phyloP scores from a whole-genome alignment of 2,113 vertebrate species.

The Phylloscopus trochilus region DNA sequence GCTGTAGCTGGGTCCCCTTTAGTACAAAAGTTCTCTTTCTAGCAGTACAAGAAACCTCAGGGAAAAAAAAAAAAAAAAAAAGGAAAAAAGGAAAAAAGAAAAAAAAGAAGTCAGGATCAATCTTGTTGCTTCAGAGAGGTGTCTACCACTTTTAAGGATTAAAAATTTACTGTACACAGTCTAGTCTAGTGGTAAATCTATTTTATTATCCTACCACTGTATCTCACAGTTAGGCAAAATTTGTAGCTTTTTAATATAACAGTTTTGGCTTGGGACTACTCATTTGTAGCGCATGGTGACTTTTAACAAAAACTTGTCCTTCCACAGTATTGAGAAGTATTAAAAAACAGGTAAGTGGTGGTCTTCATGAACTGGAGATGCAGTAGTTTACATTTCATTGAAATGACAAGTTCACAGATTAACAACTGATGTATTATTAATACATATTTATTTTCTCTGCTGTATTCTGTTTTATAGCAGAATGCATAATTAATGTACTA shows the following conservation, averaged over 20 bases:
- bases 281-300: not conserved
- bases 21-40: not conserved
- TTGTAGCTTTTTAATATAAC: not conserved
- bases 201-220: not conserved
- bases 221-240: not conserved
- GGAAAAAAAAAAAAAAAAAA: too few relatives aligned
- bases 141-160: not conserved
- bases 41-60: rapidly evolving
- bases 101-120: not conserved
- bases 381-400: constrained; percentile 52
- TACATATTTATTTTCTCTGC: constrained; percentile 66
- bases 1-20: not conserved
- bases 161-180: not conserved
- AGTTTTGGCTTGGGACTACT: not conserved
- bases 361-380: constrained; percentile 21
- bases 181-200: not conserved
- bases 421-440: constrained; percentile 76
- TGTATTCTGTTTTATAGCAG: constrained; percentile 67
- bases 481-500: constrained; percentile 75
- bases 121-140: not conserved
- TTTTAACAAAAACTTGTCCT: not conserved
- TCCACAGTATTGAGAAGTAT: not conserved
- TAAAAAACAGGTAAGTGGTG: not conserved
- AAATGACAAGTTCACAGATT: constrained; percentile 65
- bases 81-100: too few relatives aligned